Conservation (phyloP, 1,140 invertebrate genomes). For the Drosophila burlai region DNA sequence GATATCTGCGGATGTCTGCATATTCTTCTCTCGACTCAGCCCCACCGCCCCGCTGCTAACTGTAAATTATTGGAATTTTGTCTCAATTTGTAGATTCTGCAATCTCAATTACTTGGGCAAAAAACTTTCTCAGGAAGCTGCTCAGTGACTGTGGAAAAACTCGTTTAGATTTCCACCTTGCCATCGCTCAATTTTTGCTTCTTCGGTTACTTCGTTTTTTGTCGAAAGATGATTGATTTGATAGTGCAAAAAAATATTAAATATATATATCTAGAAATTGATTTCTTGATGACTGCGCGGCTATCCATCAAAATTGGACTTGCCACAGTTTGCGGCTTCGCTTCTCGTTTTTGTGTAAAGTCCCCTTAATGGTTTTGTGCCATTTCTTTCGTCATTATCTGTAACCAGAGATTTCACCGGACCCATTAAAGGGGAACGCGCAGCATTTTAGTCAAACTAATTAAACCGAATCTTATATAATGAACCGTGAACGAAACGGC, state of each 20-base stretch:
- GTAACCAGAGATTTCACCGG: conserved; percentile 62
- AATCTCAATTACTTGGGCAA: conserved; percentile 54
- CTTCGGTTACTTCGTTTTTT: conserved; percentile 1
- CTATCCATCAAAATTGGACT: conserved; percentile 45
- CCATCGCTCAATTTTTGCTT: conserved; percentile 33
- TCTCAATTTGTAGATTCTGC: conserved; percentile 52
- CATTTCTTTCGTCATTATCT: conserved; percentile 66
- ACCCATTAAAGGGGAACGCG: conserved; percentile 64
- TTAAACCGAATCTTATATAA: conserved; percentile 75
- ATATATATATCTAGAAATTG: conserved; percentile 44
- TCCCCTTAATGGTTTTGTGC: conserved; percentile 64
- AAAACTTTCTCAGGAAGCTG: conserved; percentile 49
- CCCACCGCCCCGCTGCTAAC: conserved; percentile 10
- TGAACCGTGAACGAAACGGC: conserved; percentile 56
- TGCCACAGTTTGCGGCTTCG: conserved; percentile 33
- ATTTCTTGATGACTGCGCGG: conserved; percentile 43
- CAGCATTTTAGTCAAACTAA: conserved; percentile 62
- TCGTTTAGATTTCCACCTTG: conserved; percentile 40
- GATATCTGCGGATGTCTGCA: conserved; percentile 30
- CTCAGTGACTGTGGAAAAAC: conserved; percentile 49
- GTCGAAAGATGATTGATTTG: conserved; percentile 36
- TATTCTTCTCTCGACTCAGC: not conserved
- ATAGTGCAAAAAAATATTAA: conserved; percentile 36
- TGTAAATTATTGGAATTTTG: conserved; percentile 48
- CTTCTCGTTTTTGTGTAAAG: conserved; percentile 35